Base-by-base conservation (phyloP, 2,888 invertebrate species). In the Meghimatium bilineatum region DNA sequence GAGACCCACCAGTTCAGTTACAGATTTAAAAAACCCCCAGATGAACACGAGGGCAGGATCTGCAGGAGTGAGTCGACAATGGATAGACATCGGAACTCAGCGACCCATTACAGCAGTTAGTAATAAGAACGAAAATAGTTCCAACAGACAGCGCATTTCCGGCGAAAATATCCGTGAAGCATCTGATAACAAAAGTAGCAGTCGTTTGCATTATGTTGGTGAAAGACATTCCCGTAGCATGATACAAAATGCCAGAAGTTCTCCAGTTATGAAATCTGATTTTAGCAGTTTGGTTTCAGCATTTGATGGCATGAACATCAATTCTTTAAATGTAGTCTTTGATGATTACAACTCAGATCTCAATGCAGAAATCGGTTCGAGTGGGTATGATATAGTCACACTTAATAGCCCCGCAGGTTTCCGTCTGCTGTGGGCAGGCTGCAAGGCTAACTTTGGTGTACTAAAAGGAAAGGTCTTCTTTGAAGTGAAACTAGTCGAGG, bases 381-480 rank as follows among this genome's bases (percentile, higher is more conserved):
- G 49, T 34, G 67, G 95, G 8, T 96, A 96, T 92, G 95, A 95
- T 87, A 98, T 96, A 38, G 95, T 96, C 86, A 97, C 98, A 5
- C 95, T 97, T 92, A 95, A 95, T 78, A 96, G 96, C 23, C 97
- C 97, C 26, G 85, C 90, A 34, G 97, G 97, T 6, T 97, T 98
- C 93, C 96, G 96, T 8, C 96, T 97, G 93, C 96, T 98, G 90
- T 99, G 99, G 98, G 97, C 98, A 80, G 99, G 99, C 76, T 96
- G 96, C 0, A 95, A 98, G 83, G 96, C 97, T 49, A 96, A 97
- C 63, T 97, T 97, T 93, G 99, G 98, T 26, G 96, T 96, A 72
- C 95, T 94, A 34, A 93, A 94, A 34, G 98, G 97, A 34, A 96
- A 97, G 93, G 96, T 98, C n/a, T 92, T 91, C 84, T 93, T 89